Conservation (phyloP, 2,113 vertebrate species). For the Nibea albiflora region DNA sequence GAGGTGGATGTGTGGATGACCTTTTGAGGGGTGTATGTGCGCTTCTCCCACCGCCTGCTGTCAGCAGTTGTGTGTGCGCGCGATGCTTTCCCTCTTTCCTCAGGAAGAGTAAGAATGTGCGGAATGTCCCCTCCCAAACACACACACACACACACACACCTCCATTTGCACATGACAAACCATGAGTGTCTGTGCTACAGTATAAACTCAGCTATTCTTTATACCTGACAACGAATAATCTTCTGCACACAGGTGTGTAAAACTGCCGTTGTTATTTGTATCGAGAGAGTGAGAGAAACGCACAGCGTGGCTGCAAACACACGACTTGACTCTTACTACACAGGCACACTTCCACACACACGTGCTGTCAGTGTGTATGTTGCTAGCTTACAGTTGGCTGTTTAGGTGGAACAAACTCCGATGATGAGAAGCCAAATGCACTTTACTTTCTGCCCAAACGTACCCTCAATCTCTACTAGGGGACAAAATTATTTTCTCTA, state of each 20-base stretch:
- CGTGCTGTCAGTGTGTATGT: background rate
- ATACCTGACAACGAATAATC: background rate
- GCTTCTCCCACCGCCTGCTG: conserved; percentile 45
- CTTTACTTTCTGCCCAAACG: background rate
- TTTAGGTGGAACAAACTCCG: background rate
- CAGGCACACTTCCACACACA: background rate
- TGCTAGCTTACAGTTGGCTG: background rate
- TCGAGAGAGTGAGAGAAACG: background rate
- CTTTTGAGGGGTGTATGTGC: conserved; percentile 31
- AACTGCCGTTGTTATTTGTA: background rate
- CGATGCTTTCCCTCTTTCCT: conserved; percentile 69
- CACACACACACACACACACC: conserved; percentile 18
- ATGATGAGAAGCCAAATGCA: too few relatives aligned
- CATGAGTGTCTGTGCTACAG: background rate
- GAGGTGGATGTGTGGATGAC: conserved; percentile 59
- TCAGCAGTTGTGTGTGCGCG: conserved; percentile 45
- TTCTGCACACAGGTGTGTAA: background rate
- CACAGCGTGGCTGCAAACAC: too few relatives aligned
- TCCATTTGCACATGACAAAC: conserved; percentile 22
- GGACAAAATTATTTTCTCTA: background rate
- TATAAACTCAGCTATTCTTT: background rate
- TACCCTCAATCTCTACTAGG: background rate
- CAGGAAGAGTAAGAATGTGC: conserved; percentile 76
- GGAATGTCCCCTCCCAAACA: conserved; percentile 65
- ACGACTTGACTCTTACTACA: background rate